Evolutionary conservation across 2,888 invertebrate genomes (phyloP), one percentile per base, ranked within the genome.

Genomic region (Melieria crassipennis): DNA sequence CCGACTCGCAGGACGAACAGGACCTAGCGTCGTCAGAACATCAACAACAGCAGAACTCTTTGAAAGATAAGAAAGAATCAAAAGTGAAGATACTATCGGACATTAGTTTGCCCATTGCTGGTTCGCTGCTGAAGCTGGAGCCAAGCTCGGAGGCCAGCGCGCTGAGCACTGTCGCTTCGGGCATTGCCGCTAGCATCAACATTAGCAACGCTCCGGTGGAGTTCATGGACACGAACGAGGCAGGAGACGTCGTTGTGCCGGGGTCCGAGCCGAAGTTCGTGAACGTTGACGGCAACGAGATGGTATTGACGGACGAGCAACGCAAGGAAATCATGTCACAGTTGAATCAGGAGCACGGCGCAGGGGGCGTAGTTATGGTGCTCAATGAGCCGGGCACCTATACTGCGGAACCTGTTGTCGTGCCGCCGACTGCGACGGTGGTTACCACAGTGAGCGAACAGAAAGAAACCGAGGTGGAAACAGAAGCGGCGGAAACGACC

Each of bases 121-220:
- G 79, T 63, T 76, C 82, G 7, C 65, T 82, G 9, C 68, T 81
- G 7, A 79, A 79, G 63, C 65, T 78, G 1, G 79, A 80, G 45
- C 69, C 88, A 2, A 88, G 89, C 61, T 88, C 89, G 0, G 90
- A 90, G 80, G 88, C 89, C 0, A 90, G 89, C 79, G 88, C 89
- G 2, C 81, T 90, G 67, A 88, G 86, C 66, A 88, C 89, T 75
- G 89, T 90, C 0, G 89, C 89, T 0, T 88, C 88, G 58, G 89
- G 89, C 1, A 89, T 91, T 72, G 89, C 89, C 0, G 88, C 90
- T 0, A 89, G 90, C 70, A 81, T 90, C 7, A 88, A 89, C 42
- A 84, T 91, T 76, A 88, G 66, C 13, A 61, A n/a, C 88, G 88
- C 78, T 83, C 43, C 78, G 7, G 84, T 61, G 85, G 88, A n/a